Evolutionary conservation across 2,113 vertebrate genomes (phyloP).

Genomic region (Ivindomyrus marchei): DNA sequence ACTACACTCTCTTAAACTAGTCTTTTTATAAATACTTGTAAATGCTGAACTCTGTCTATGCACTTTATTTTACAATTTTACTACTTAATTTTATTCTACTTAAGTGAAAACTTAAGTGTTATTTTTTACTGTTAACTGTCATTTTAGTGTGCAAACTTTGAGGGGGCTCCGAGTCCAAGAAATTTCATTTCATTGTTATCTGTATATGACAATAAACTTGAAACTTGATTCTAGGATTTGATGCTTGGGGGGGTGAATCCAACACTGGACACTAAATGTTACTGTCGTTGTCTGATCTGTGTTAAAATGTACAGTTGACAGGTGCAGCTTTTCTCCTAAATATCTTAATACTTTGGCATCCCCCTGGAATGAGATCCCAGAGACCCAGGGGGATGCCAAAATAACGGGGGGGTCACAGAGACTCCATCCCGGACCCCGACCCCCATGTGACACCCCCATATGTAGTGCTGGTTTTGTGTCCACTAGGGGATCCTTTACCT

Average conservation of each 20-base stretch:
- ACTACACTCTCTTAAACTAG: no score
- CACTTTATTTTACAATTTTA: no score
- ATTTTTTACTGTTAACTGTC: neutral
- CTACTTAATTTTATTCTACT: neutral
- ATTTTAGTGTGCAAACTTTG: no score
- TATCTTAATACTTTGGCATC: neutral
- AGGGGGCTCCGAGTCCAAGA: no score
- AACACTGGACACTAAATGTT: neutral
- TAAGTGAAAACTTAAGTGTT: neutral
- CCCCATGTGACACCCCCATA: neutral
- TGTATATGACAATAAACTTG: no score
- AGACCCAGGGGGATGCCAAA: neutral
- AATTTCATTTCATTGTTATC: no score
- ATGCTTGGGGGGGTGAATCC: neutral
- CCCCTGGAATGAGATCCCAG: neutral
- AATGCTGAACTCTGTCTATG: no score
- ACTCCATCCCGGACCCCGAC: neutral
- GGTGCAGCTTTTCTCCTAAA: neutral
- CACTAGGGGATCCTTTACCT: neutral
- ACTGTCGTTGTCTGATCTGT: neutral
- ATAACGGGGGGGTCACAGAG: neutral
- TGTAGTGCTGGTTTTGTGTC: neutral
- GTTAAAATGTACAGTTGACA: neutral
- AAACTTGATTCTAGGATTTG: neutral
- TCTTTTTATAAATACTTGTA: no score